Conservation (phyloP, 1,140 invertebrate genomes). For the Popillia japonica region DNA sequence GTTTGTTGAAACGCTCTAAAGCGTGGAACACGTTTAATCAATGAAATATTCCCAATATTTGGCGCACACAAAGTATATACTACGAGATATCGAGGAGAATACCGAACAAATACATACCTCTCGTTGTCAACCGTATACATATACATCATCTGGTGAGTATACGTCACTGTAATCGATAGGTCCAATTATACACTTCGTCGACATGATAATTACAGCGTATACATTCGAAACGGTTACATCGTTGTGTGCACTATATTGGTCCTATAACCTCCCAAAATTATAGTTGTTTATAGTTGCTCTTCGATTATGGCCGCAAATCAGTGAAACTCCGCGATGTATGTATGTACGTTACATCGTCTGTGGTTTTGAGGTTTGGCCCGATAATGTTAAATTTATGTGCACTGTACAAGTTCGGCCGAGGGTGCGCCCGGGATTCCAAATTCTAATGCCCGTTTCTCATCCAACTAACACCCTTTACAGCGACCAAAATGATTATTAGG, state of each 20-base stretch:
- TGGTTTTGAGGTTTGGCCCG: conserved; percentile 30
- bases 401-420: conserved; percentile 22
- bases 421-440: conserved; percentile 8
- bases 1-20: too few relatives aligned
- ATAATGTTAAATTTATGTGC: conserved; percentile 33
- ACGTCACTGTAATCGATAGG: conserved; percentile 17
- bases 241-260: neutral
- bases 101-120: neutral
- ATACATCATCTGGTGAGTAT: conserved; percentile 8
- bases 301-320: conserved; percentile 32
- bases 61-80: too few relatives aligned
- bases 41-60: too few relatives aligned
- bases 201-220: conserved; percentile 16
- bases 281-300: conserved; percentile 31
- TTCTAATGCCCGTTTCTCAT: conserved; percentile 31
- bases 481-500: conserved; percentile 33
- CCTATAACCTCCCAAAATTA: conserved; percentile 23
- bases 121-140: neutral
- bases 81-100: too few relatives aligned
- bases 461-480: conserved; percentile 20
- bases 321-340: conserved; percentile 25
- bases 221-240: conserved; percentile 8
- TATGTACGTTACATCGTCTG: conserved; percentile 28
- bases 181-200: conserved; percentile 32
- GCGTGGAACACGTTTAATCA: too few relatives aligned